Evolutionary conservation across 2,888 invertebrate genomes (phyloP), one percentile per base, ranked within the genome.

Genomic region (Nomada fabriciana): DNA sequence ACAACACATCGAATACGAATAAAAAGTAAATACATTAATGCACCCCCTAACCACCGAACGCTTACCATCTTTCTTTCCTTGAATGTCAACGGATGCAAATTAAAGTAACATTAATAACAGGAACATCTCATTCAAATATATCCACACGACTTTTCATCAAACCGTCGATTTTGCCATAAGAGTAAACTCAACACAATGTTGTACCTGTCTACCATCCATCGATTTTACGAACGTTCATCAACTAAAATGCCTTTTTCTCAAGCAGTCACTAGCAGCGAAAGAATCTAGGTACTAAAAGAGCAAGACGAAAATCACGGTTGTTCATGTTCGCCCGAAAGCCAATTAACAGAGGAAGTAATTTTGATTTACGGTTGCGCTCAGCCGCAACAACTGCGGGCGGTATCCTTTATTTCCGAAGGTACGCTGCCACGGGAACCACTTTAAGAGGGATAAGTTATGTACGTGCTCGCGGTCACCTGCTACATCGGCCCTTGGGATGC

Each of bases 371-470:
- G 36, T 36, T 47, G 47, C n/a, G 52, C 57, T 20, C 57, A 53
- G 53, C n/a, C 74, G 73, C 50, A 52, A 59, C 72, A 65, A 64
- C 60, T 52, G 20, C 67, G 68, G 71, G 77, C 79, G 75, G 78
- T 80, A 75, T 69, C 82, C 87, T 86, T 87, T 86, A 87, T 86
- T 82, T 84, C 75, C 75, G 70, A 43, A 59, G 75, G 60, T 61
- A 59, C 78, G 64, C 64, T 72, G 82, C 86, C 84, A 75, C 75
- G 74, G 20, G 57, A 75, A 76, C 79, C 80, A 79, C 71, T 84
- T 80, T 80, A 84, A 87, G 87, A 73, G 73, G 84, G 80, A 83
- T 87, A 85, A 87, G 86, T 87, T 87, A 87, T 87, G 82, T 86
- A 80, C 86, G 76, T 76, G 82, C 80, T 78, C 86, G 84, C 70